phyloP scores from a whole-genome alignment of 2,888 invertebrate genomes.

The Stenodera caucasica region DNA sequence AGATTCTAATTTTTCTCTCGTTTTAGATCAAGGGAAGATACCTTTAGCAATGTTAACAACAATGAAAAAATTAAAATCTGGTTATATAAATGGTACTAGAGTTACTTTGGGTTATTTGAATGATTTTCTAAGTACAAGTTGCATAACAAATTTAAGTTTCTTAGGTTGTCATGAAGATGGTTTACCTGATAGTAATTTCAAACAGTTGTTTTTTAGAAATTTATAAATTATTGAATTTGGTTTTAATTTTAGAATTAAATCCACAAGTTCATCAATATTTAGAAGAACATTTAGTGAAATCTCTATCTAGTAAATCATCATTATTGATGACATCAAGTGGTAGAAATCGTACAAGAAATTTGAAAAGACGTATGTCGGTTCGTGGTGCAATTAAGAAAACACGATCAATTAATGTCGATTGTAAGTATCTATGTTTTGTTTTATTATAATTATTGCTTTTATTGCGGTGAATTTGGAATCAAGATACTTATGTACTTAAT shows the following conservation, averaged over 20 bases:
- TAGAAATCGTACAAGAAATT: constrained; percentile 59
- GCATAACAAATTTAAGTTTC: constrained; percentile 95
- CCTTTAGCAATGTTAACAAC: constrained; percentile 96
- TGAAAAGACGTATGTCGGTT: constrained; percentile 80
- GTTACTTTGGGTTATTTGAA: constrained; percentile 93
- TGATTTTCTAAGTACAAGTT: constrained; percentile 96
- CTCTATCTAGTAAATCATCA: constrained; percentile 72
- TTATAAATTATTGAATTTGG: too few species aligned
- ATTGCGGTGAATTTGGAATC: too few species aligned
- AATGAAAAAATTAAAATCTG: constrained; percentile 96
- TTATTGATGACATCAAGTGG: constrained; percentile 63
- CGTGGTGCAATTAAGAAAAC: constrained; percentile 93
- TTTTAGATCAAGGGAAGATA: constrained; percentile 86
- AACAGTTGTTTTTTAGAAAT: too few species aligned
- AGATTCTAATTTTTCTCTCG: too few species aligned
- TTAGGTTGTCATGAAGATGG: constrained; percentile 92
- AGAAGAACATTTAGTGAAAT: constrained; percentile 81
- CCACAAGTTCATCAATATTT: constrained; percentile 84
- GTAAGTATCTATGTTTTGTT: constrained; percentile 60
- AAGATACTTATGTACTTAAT: too few species aligned
- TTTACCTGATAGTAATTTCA: constrained; percentile 82
- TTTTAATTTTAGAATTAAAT: constrained; percentile 64
- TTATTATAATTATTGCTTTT: background rate
- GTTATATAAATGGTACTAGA: constrained; percentile 98
- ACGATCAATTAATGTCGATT: constrained; percentile 87